phyloP scores from a whole-genome alignment of 1,140 invertebrate genomes.

The Alviniconcha marisindica region DNA sequence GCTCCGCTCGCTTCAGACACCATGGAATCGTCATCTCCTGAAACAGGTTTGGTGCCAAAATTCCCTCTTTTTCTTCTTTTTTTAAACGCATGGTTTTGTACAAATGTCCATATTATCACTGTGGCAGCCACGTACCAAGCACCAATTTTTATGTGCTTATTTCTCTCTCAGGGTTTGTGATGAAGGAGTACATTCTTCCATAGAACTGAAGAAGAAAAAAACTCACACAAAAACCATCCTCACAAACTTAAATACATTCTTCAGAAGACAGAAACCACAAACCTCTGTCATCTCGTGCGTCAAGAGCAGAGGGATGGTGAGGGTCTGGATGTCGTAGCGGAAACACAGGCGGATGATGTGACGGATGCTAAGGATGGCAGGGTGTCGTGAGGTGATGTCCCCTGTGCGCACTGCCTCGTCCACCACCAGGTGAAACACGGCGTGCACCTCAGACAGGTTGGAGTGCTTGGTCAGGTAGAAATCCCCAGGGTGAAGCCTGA shows the following conservation, averaged over 20 bases:
- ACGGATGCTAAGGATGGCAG: conserved; percentile 94
- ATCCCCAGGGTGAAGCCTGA: conserved; percentile 86
- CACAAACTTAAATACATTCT: too few species aligned
- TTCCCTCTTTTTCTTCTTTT: too few species aligned
- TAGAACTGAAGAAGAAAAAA: too few species aligned
- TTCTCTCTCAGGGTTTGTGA: too few species aligned
- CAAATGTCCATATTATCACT: too few species aligned
- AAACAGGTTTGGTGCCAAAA: too few species aligned
- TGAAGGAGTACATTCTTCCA: too few species aligned
- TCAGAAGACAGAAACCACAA: too few species aligned
- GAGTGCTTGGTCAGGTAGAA: conserved; percentile 97
- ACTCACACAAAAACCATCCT: too few species aligned
- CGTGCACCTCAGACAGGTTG: conserved; percentile 94
- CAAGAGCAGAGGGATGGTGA: conserved; percentile 94
- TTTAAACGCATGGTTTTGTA: too few species aligned
- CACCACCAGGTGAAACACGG: conserved; percentile 94
- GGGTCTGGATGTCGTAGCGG: conserved; percentile 92
- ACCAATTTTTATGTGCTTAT: too few species aligned
- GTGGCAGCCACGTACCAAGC: too few species aligned
- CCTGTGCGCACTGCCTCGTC: conserved; percentile 78
- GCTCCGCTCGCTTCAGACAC: conserved; percentile 96
- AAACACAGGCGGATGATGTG: conserved; percentile 97
- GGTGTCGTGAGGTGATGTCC: conserved; percentile 97
- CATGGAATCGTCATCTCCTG: conserved; percentile 96
- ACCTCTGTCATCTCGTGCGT: conserved; percentile 96